These are phyloP conservation scores for Ericerus pela DNA, from an alignment of 1,140 invertebrate genomes.

Conservation along the genomic window DNA sequence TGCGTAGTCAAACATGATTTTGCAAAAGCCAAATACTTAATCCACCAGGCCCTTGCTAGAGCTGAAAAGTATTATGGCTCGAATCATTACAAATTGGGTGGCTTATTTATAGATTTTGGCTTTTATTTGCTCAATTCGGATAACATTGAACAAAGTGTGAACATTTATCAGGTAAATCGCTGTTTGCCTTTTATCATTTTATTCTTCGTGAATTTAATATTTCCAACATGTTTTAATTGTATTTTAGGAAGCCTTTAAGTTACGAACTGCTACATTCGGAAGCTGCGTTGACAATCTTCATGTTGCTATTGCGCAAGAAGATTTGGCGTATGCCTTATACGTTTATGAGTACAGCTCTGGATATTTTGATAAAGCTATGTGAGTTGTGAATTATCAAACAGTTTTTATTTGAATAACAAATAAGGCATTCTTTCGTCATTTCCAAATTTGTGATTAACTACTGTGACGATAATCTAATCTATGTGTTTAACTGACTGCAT, in stretches of 20 bases:
- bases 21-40: slow-evolving; percentile 57
- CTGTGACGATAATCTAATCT: background rate
- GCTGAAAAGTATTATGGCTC: background rate
- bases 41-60: slow-evolving; percentile 52
- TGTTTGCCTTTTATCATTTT: background rate
- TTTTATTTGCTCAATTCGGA: slow-evolving; percentile 14
- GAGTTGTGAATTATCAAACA: too few species aligned
- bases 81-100: background rate
- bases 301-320: slow-evolving; percentile 73
- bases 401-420: too few species aligned
- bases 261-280: slow-evolving; percentile 62
- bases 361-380: slow-evolving; percentile 60
- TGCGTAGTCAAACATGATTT: slow-evolving; percentile 77
- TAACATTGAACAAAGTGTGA: slow-evolving; percentile 6
- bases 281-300: slow-evolving; percentile 53
- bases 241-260: slow-evolving; percentile 52
- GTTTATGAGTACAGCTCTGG: slow-evolving; percentile 81
- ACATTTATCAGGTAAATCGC: background rate
- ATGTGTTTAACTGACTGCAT: slow-evolving; percentile 1
- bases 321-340: slow-evolving; percentile 80
- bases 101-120: background rate
- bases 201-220: background rate
- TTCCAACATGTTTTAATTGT: background rate
- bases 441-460: background rate
- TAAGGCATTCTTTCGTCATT: background rate